These are phyloP conservation scores for Clarias platycephalus DNA, from an alignment of 2,797 vertebrate genomes.

Conservation along the genomic window DNA sequence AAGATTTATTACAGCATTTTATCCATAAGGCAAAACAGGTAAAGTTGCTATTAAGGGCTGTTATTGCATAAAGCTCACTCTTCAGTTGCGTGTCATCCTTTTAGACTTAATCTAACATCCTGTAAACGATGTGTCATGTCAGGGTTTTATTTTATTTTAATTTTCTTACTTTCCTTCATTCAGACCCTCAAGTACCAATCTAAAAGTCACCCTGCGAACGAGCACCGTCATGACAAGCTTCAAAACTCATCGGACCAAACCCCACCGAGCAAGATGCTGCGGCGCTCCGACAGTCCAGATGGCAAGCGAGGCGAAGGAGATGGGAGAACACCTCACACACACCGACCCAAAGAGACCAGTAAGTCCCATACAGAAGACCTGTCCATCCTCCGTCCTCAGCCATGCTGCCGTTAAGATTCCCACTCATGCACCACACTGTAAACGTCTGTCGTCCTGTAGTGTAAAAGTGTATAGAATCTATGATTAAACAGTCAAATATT, in stretches of 20 bases:
- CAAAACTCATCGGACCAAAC: conserved; percentile 91
- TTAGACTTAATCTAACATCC: background rate
- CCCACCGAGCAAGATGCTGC: conserved; percentile 96
- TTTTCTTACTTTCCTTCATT: conserved; percentile 16
- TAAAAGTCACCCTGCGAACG: conserved; percentile 92
- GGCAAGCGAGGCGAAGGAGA: conserved; percentile 89
- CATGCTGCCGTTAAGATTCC: background rate
- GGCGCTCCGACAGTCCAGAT: conserved; percentile 95
- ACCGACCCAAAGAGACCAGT: conserved; percentile 93
- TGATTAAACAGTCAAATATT: background rate
- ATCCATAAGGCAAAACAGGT: background rate
- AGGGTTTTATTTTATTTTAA: background rate
- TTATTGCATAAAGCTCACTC: no score
- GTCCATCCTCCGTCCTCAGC: background rate
- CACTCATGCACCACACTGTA: no score
- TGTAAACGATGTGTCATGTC: background rate
- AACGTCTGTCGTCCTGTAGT: no score
- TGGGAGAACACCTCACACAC: conserved; percentile 84
- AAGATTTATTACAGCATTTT: background rate
- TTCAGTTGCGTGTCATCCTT: no score
- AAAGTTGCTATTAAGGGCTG: background rate
- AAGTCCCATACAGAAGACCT: conserved; percentile 56
- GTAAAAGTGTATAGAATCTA: background rate
- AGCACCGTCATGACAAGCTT: conserved; percentile 97
- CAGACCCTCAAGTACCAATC: conserved; percentile 90